Evolutionary conservation across 2,797 vertebrate species (phyloP).

Genomic region (Parauchenoglanis ngamensis): DNA sequence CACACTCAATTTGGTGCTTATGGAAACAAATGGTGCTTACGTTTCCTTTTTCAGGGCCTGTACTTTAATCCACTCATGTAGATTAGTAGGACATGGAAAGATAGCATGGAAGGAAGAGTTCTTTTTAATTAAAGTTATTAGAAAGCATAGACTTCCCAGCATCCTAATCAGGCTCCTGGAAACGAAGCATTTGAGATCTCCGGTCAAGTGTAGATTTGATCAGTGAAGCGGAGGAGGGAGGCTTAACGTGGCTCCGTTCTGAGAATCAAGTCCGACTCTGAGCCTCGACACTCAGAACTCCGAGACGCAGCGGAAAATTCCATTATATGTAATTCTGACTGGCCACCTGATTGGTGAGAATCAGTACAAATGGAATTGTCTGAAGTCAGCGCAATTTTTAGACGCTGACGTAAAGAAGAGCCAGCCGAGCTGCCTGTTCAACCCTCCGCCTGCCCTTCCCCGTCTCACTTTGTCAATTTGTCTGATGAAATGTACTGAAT

Average conservation of each 20-base stretch:
- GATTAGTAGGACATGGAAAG: background rate
- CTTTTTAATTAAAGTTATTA: conserved; percentile 20
- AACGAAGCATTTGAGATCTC: conserved; percentile 10
- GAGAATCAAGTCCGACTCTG: background rate
- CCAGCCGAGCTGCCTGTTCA: conserved; percentile 21
- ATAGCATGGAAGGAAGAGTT: background rate
- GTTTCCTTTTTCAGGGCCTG: background rate
- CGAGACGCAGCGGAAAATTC: background rate
- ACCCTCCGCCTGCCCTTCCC: background rate
- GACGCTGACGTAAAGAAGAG: background rate
- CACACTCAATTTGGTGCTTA: background rate
- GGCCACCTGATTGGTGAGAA: background rate
- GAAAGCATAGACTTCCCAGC: conserved; percentile 18
- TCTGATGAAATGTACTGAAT: conserved; percentile 36
- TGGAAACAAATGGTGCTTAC: background rate
- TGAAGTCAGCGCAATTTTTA: conserved; percentile 20
- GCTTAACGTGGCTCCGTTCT: background rate
- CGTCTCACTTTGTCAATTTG: conserved; percentile 32
- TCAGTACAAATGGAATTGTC: conserved; percentile 24
- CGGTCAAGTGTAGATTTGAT: conserved; percentile 32
- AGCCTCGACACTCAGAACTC: conserved; percentile 11
- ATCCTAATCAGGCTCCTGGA: conserved; percentile 32
- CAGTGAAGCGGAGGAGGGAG: background rate
- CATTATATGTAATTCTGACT: background rate
- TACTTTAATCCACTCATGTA: background rate